phyloP scores from a whole-genome alignment of 2,888 invertebrate genomes.

The Diachrysia chrysitis region DNA sequence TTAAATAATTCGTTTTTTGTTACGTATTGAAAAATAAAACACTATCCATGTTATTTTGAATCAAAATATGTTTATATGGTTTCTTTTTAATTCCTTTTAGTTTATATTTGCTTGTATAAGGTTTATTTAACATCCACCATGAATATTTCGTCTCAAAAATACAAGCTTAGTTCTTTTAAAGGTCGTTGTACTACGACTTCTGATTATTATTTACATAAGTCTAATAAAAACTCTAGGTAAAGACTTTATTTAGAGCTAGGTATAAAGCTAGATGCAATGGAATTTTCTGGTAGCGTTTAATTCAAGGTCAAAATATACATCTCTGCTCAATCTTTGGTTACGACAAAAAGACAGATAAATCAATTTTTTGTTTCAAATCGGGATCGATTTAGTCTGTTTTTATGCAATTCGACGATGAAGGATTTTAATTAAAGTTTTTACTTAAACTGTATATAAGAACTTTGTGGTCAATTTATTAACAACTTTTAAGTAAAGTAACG shows the following conservation, averaged over 20 bases:
- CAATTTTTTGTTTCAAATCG: constrained; percentile 21
- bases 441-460: constrained; percentile 8
- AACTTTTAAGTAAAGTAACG: neutral
- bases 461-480: neutral
- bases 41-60: neutral
- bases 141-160: neutral
- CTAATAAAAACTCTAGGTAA: neutral
- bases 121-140: neutral
- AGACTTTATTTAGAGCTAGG: neutral
- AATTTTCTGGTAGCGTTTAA: neutral
- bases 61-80: neutral
- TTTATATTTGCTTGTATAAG: neutral
- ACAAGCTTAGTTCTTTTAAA: constrained; percentile 2
- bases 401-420: constrained; percentile 25
- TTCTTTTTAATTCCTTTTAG: neutral
- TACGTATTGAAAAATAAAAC: neutral
- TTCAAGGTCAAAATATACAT: neutral
- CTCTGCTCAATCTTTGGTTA: constrained; percentile 51
- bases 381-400: constrained; percentile 38
- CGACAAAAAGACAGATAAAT: constrained; percentile 37
- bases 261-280: neutral
- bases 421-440: constrained; percentile 50
- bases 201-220: constrained; percentile 29
- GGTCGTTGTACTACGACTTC: constrained; percentile 27
- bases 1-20: neutral